Percentiles rank a stretch among this genome's conserved stretches.
These are phyloP conservation scores for Cavia aperea DNA, from an alignment of 2,113 vertebrate genomes.

Conservation along the genomic window DNA sequence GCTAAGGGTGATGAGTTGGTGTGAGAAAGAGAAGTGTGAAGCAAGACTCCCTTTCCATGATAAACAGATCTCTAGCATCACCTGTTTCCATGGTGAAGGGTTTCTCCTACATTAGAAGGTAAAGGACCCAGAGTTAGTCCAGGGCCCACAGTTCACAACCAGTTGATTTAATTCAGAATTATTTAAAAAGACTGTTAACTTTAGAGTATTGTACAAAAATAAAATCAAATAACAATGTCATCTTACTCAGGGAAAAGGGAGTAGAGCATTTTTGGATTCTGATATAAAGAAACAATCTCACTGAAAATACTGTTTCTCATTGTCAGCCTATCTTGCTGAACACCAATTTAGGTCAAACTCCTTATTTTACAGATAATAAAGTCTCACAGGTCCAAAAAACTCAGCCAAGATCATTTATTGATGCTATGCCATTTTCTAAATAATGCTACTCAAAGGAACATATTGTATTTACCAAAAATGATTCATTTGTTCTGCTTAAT, in stretches of 20 bases:
- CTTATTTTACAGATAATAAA: constrained; percentile 33
- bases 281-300: background rate
- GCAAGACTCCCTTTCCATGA: constrained; percentile 11
- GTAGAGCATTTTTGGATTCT: background rate
- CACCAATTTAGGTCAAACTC: background rate
- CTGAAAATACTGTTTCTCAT: constrained; percentile 11
- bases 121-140: background rate
- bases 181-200: constrained; percentile 42
- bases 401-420: constrained; percentile 14
- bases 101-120: background rate
- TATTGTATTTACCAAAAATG: constrained; percentile 19
- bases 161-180: constrained; percentile 45
- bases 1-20: constrained; percentile 13
- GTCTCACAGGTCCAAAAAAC: background rate
- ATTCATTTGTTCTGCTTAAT: constrained; percentile 37
- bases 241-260: background rate
- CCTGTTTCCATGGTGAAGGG: constrained; percentile 32
- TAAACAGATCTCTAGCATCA: background rate
- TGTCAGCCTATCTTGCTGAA: background rate
- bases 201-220: background rate
- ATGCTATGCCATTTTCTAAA: constrained; percentile 27
- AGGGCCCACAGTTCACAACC: background rate
- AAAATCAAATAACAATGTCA: constrained; percentile 25
- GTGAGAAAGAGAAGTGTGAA: background rate
- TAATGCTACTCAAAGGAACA: constrained; percentile 29